Percentiles rank a stretch among this genome's conserved stretches.
phyloP scores from a whole-genome alignment of 2,113 vertebrate genomes.

The Xenopus borealis region DNA sequence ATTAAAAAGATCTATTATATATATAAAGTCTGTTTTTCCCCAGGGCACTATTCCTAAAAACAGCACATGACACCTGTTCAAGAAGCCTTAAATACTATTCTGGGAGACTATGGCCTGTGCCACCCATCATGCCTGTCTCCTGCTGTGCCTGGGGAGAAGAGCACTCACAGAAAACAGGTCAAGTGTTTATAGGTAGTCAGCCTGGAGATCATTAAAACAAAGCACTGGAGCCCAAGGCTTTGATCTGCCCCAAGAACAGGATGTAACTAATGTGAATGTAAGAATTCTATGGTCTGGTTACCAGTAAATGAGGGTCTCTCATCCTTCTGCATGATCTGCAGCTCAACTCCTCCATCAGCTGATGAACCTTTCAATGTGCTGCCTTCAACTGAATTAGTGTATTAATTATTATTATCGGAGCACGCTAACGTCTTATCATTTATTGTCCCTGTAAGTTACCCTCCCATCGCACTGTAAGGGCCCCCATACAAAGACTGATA shows the following conservation, averaged over 20 bases:
- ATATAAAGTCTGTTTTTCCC: no score
- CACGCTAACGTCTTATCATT: no score
- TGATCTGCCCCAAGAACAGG: conserved; percentile 23
- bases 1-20: no score
- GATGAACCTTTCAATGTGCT: conserved; percentile 5
- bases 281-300: conserved; percentile 5
- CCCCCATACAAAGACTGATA: no score
- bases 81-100: no score
- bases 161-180: conserved; percentile 3
- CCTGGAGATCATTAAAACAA: conserved; percentile 8
- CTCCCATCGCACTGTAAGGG: no score
- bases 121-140: neutral
- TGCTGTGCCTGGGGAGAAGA: neutral
- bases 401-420: no score
- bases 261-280: conserved; percentile 15
- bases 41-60: no score
- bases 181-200: conserved; percentile 18
- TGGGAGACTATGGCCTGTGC: neutral
- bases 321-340: conserved; percentile 6
- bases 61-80: no score
- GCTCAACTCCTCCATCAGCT: neutral
- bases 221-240: conserved; percentile 13
- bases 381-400: neutral
- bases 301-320: neutral
- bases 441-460: no score